Evolutionary conservation across 2,797 vertebrate species (phyloP), one percentile per base, ranked within the genome.

Genomic region (Delichon dasypus): DNA sequence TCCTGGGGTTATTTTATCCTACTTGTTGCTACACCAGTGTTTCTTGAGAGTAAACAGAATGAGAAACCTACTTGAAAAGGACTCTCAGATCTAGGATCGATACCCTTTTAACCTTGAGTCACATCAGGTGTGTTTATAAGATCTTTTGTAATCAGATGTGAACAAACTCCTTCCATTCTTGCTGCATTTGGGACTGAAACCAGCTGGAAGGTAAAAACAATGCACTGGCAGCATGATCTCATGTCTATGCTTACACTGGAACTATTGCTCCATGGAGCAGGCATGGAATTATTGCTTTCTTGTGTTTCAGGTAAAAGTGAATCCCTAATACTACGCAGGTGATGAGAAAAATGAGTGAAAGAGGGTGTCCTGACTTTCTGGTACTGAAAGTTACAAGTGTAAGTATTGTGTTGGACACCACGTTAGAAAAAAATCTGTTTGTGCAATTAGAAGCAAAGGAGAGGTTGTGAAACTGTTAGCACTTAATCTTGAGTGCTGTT

Each of bases 1-100:
- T 93, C 80, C 71, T 2, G 26, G 72, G 84, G 86, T 79, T 89
- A n/a, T 90, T 94, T 90, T 74, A 89, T 92, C 93, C 32, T 90
- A 20, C 71, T 90, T 70, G 44, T 94, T 93, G 67, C 83, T 93
- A 38, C 50, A 79, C n/a, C 38, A 85, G 71, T 50, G 21, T 91
- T 94, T 57, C 80, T 91, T 94, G 80, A 80, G 57, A 89, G 47
- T 90, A 94, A 96, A 94, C 67, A 96, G 60, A 96, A 77, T 51
- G 61, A 90, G 85, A 95, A 93, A 77, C 15, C 42, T 88, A n/a
- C 72, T 76, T 83, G 68, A 86, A 86, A 81, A 82, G 9, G 16
- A 29, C 36, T 76, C 44, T 57, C 29, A 86, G 91, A 90, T 94
- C 58, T 38, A 55, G 50, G 45, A 23, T 29, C 19, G 29, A 93